Percentiles rank a stretch among this genome's conserved stretches.
phyloP scores from a whole-genome alignment of 2,888 invertebrate genomes.

The Agonopterix alstromeriana region DNA sequence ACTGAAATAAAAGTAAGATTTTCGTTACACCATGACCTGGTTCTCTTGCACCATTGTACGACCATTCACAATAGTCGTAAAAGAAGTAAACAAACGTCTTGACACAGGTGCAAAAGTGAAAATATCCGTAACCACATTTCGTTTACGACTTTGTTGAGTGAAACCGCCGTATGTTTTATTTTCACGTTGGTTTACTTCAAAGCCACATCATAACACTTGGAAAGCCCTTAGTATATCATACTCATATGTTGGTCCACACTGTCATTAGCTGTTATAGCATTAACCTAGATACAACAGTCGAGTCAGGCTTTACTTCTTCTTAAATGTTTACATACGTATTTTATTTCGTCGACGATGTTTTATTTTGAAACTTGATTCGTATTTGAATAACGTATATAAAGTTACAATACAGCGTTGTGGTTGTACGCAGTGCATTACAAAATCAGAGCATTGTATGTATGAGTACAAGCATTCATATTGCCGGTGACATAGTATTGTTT shows the following conservation, averaged over 20 bases:
- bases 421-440: constrained; percentile 12
- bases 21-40: constrained; percentile 23
- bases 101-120: constrained; percentile 62
- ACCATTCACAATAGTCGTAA: constrained; percentile 25
- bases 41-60: constrained; percentile 21
- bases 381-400: constrained; percentile 2
- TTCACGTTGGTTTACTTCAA: constrained; percentile 15
- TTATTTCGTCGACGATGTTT: not conserved
- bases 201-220: not conserved
- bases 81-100: constrained; percentile 52
- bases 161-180: constrained; percentile 19
- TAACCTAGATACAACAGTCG: constrained; percentile 18
- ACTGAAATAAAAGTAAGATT: constrained; percentile 5
- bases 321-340: constrained; percentile 2
- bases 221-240: constrained; percentile 7
- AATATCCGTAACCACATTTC: constrained; percentile 37
- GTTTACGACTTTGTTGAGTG: constrained; percentile 25
- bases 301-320: constrained; percentile 4
- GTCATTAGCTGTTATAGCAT: constrained; percentile 23
- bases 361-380: constrained; percentile 8
- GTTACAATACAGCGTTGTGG: not conserved
- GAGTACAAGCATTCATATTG: constrained; percentile 12
- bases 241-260: constrained; percentile 5
- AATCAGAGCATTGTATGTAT: constrained; percentile 18
- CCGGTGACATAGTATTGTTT: constrained; percentile 24